These are phyloP conservation scores for Parazoanthus atlanticus DNA, from an alignment of 92 coral and sea anemone genomes.

Conservation along the genomic window DNA sequence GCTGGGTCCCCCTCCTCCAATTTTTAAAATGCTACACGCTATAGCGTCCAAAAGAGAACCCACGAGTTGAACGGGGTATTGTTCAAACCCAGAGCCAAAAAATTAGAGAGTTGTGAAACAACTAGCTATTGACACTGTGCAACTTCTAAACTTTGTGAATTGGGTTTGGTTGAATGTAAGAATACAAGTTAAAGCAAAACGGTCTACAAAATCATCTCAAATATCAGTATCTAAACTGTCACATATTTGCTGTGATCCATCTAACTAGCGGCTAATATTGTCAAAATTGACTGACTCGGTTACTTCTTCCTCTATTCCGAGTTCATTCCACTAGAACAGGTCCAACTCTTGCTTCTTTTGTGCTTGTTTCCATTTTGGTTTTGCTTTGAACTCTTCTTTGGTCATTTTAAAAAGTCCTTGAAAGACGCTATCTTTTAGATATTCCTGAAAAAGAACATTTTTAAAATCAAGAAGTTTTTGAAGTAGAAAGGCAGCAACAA, in stretches of 20 bases:
- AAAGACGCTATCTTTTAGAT: conserved; percentile 54
- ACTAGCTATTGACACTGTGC: background rate
- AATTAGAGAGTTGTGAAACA: background rate
- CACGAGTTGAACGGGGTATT: background rate
- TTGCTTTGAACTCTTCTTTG: conserved; percentile 47
- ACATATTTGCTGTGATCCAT: background rate
- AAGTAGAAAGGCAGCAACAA: no score
- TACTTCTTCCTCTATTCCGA: background rate
- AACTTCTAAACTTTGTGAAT: background rate
- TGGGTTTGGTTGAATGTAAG: background rate
- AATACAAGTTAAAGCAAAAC: background rate
- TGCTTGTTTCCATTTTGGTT: conserved; percentile 69
- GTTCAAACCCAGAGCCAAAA: no score
- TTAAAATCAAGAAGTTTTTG: background rate
- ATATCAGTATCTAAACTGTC: background rate
- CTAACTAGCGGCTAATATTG: background rate
- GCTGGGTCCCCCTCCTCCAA: background rate
- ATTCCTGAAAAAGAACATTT: conserved; percentile 39
- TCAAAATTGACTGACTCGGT: background rate
- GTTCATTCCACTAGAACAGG: conserved; percentile 53
- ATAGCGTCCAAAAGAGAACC: no score
- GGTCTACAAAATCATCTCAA: background rate
- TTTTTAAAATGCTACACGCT: no score
- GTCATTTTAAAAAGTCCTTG: conserved; percentile 61
- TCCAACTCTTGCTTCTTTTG: conserved; percentile 55